A percentile compares a stretch with the other conserved stretches of the same genome.
These are phyloP conservation scores for Mobula birostris DNA, from an alignment of 2,113 vertebrate genomes.

Conservation along the genomic window DNA sequence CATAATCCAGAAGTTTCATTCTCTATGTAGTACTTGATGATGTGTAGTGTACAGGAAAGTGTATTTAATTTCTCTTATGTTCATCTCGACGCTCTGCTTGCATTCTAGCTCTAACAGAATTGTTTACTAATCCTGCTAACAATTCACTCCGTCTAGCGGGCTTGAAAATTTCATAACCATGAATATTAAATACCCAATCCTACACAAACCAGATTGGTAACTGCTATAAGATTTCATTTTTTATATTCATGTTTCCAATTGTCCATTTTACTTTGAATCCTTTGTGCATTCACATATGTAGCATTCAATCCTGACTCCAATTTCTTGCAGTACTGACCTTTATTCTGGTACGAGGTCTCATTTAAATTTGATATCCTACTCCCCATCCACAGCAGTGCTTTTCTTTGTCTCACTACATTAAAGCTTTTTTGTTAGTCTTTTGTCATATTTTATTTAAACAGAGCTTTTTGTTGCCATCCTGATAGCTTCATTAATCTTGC, in stretches of 20 bases:
- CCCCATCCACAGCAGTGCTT: not conserved
- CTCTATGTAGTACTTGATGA: not conserved
- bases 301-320: not conserved
- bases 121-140: not conserved
- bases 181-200: not conserved
- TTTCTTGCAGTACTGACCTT: not conserved
- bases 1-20: not conserved
- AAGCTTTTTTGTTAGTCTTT: not conserved
- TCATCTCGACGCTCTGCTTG: not conserved
- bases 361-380: not conserved
- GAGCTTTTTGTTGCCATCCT: not conserved
- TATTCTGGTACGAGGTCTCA: not conserved
- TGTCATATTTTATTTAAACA: not conserved
- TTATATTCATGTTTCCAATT: not conserved
- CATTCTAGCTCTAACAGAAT: not conserved
- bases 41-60: not conserved
- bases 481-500: constrained; percentile 2
- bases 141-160: not conserved
- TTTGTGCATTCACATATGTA: not conserved
- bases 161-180: not conserved
- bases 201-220: not conserved
- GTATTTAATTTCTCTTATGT: not conserved
- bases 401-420: not conserved
- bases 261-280: not conserved
- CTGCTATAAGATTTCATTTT: not conserved